These are phyloP conservation scores for Scaptodrosophila lebanonensis DNA, from an alignment of 1,140 invertebrate species.

Conservation along the genomic window DNA sequence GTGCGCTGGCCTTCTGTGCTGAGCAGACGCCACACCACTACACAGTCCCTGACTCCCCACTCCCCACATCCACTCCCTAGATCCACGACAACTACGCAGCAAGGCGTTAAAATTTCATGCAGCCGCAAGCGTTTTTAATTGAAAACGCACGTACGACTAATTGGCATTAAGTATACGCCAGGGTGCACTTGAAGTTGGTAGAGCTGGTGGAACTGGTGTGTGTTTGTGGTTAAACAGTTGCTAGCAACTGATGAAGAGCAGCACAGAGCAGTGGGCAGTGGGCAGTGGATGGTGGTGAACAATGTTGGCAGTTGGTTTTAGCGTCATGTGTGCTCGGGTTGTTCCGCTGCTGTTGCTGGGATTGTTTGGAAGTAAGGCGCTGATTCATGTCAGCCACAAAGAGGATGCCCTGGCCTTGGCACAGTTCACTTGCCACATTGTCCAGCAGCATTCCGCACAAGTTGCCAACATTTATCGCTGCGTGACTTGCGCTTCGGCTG, in stretches of 20 bases:
- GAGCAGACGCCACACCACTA: too few species aligned
- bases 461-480: slow-evolving; percentile 58
- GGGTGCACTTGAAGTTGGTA: background rate
- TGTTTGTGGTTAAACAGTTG: background rate
- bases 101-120: background rate
- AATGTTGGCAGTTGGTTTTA: background rate
- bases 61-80: too few species aligned
- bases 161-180: slow-evolving; percentile 8
- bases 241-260: too few species aligned
- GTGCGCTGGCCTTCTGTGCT: too few species aligned
- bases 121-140: slow-evolving; percentile 2
- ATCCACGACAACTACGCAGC: slow-evolving; percentile 1
- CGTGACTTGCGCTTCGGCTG: slow-evolving; percentile 21
- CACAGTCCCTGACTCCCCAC: too few species aligned
- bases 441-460: slow-evolving; percentile 19
- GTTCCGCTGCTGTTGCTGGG: slow-evolving; percentile 6
- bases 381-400: background rate
- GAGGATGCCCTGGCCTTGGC: slow-evolving; percentile 4
- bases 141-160: slow-evolving; percentile 9
- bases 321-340: slow-evolving; percentile 18
- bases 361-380: background rate
- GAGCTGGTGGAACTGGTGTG: background rate
- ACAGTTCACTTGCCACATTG: slow-evolving; percentile 36
- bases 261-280: too few species aligned
- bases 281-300: too few species aligned